Evolutionary conservation across 2,113 vertebrate species (phyloP), one percentile per base, ranked within the genome.

Genomic region (Malurus elegans): DNA sequence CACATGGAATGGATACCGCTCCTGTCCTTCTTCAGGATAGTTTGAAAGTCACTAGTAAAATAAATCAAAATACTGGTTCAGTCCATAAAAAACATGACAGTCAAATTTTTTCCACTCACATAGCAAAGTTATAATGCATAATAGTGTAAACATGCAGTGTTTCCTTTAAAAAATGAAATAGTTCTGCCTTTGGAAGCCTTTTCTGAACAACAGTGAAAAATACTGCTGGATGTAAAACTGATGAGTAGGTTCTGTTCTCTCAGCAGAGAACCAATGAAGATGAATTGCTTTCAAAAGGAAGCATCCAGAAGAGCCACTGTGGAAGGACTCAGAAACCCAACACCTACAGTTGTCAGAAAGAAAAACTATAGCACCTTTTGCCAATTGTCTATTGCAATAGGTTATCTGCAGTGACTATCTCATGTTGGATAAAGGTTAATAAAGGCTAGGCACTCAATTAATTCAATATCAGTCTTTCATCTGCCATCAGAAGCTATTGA

Each of bases 161-260:
- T 95, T 98, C 93, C 93, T 95, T 95, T 94, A 97, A 96, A 97
- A 97, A 97, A 96, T 78, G 94, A 97, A 94, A 95, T 7, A 95
- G 61, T 93, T 23, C 18, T 36, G 2, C 86, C 92, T 93, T 96
- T 94, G 95, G 96, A 96, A 97, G 71, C 62, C 86, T 96, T 97
- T 96, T 94, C 91, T 97, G 95, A 96, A 89, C 85, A 97, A 90
- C 92, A 97, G 72, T 95, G 16, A 96, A 96, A 97, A 97, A 95
- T 96, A 97, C 80, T 96, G 79, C 83, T 97, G 86, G 90, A 87
- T 97, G 92, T 96, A 97, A 95, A 97, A 98, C 73, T 93, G 95
- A 93, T 97, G 94, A 97, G 86, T 90, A 95, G 82, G 71, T 95
- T 97, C 91, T 93, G 74, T 95, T 95, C 94, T 96, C 86, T 97